Percentiles rank a stretch among this genome's conserved stretches.
Conservation (phyloP, 2,797 vertebrate genomes). For the Coccyzus lansbergi region DNA sequence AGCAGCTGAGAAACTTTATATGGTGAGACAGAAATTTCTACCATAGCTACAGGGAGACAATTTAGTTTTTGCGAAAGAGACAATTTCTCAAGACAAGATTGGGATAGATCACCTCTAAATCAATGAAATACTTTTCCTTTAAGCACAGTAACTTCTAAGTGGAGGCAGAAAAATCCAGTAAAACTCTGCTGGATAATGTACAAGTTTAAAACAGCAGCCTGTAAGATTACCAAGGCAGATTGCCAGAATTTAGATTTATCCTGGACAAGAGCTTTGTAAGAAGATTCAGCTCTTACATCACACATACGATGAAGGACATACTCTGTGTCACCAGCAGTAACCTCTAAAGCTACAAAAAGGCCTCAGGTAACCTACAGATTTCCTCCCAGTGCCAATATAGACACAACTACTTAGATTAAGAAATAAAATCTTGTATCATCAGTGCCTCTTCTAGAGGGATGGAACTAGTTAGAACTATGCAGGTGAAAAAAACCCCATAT, state of each 20-base stretch:
- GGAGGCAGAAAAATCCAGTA: background rate
- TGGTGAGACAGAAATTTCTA: background rate
- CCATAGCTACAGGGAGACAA: background rate
- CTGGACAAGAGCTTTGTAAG: background rate
- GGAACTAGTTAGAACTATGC: background rate
- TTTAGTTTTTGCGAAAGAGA: background rate
- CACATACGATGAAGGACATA: background rate
- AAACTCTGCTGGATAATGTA: background rate
- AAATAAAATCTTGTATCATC: background rate
- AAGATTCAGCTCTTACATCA: background rate
- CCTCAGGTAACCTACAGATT: background rate
- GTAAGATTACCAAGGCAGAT: background rate
- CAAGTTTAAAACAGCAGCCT: background rate
- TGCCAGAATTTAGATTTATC: background rate
- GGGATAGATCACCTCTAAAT: background rate
- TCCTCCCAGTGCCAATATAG: background rate
- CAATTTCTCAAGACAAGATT: background rate
- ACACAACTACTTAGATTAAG: background rate
- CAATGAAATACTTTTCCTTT: background rate
- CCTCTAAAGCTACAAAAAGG: background rate
- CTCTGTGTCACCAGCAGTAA: background rate
- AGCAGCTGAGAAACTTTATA: background rate
- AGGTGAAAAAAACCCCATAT: background rate
- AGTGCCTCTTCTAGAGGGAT: background rate
- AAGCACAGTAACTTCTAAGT: background rate